Evolutionary conservation across 1,140 invertebrate species (phyloP).

Genomic region (Drepana arcuata): DNA sequence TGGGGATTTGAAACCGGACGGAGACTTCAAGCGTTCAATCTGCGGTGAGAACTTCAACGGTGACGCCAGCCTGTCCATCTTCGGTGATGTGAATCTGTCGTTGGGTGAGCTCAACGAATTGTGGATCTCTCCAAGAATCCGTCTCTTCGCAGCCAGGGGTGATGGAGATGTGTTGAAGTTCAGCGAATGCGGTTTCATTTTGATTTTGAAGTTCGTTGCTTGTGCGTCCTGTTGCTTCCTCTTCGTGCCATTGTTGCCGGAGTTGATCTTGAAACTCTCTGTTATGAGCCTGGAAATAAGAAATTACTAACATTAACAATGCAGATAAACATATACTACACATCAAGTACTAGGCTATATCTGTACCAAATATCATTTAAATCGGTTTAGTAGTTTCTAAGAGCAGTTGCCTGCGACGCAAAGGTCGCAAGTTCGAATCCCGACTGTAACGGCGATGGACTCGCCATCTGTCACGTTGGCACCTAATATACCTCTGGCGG

Average conservation of each 20-base stretch:
- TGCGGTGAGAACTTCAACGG: slow-evolving; percentile 8
- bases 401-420: too few species aligned
- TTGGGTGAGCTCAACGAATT: too few species aligned
- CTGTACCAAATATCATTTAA: too few species aligned
- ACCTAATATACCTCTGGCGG: too few species aligned
- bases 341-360: too few species aligned
- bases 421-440: too few species aligned
- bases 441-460: too few species aligned
- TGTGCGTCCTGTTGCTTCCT: slow-evolving; percentile 44
- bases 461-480: too few species aligned
- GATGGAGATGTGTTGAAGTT: slow-evolving; percentile 39
- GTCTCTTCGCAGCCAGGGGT: slow-evolving; percentile 18
- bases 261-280: slow-evolving; percentile 60
- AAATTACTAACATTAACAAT: too few species aligned
- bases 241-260: slow-evolving; percentile 52
- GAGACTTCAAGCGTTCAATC: neutral
- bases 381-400: too few species aligned
- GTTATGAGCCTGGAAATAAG: slow-evolving; percentile 61
- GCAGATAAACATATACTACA: too few species aligned
- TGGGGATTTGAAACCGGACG: slow-evolving; percentile 2
- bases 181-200: slow-evolving; percentile 50
- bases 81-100: slow-evolving; percentile 5
- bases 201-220: slow-evolving; percentile 42
- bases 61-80: slow-evolving; percentile 1
- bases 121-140: slow-evolving; percentile 47